Conservation (phyloP, 2,113 vertebrate species). For the Cynoglossus semilaevis region DNA sequence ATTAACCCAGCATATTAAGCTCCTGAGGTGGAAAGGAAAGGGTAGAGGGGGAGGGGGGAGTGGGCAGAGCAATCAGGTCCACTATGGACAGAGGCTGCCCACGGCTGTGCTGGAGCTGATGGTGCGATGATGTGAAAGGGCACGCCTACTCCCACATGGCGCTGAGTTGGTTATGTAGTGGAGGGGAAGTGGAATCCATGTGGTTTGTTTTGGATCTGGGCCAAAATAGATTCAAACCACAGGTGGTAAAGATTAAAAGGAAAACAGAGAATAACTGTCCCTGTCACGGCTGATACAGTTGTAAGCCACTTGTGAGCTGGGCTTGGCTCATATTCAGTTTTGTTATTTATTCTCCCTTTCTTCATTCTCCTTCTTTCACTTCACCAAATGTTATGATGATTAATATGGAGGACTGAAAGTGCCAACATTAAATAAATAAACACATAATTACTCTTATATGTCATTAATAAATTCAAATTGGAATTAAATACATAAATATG, state of each 20-base stretch:
- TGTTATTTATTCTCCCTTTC: too few relatives aligned
- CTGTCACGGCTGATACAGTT: background rate
- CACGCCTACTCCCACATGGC: background rate
- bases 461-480: too few relatives aligned
- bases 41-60: background rate
- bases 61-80: too few relatives aligned
- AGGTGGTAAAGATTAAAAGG: background rate
- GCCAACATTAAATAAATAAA: too few relatives aligned
- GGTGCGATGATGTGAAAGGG: background rate
- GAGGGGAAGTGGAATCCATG: background rate
- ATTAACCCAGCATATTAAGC: conserved; percentile 39
- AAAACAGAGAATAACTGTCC: conserved; percentile 2
- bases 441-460: too few relatives aligned
- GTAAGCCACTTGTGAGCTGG: background rate
- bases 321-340: too few relatives aligned
- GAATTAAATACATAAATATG: too few relatives aligned
- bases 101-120: background rate
- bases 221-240: conserved; percentile 6
- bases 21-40: background rate
- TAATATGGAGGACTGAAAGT: too few relatives aligned
- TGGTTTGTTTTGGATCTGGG: conserved; percentile 29
- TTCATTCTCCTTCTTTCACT: too few relatives aligned
- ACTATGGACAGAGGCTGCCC: too few relatives aligned
- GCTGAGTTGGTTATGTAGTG: background rate
- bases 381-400: too few relatives aligned